Percentiles rank a stretch among this genome's conserved stretches.
phyloP scores from a whole-genome alignment of 2,888 invertebrate genomes.

The Rhaphigaster nebulosa region DNA sequence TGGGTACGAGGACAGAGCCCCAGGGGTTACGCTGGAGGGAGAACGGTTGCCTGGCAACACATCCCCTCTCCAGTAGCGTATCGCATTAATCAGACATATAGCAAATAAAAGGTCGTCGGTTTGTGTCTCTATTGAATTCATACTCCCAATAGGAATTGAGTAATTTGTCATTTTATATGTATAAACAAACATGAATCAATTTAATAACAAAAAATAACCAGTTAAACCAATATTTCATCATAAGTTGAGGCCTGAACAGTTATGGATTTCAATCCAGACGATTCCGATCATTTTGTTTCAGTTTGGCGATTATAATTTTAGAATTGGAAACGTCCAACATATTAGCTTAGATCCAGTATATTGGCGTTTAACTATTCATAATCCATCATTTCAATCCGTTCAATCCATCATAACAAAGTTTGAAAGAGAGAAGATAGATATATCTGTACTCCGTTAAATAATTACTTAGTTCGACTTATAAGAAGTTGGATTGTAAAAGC shows the following conservation, averaged over 20 bases:
- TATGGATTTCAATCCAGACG: background rate
- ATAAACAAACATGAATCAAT: background rate
- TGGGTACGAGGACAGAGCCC: background rate
- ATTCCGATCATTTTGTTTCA: background rate
- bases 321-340: background rate
- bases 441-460: too few species aligned
- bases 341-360: too few species aligned
- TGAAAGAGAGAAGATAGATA: too few species aligned
- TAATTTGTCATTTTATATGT: background rate
- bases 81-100: conserved; percentile 34
- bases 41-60: conserved; percentile 48
- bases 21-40: conserved; percentile 44
- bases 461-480: too few species aligned
- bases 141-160: background rate
- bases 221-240: background rate
- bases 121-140: background rate
- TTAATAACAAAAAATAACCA: background rate
- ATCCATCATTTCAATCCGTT: too few species aligned
- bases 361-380: too few species aligned
- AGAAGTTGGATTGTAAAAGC: too few species aligned
- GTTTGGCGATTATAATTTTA: background rate
- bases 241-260: background rate
- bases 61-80: background rate
- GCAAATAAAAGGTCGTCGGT: background rate
- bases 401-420: too few species aligned